These are phyloP conservation scores for Marisa cornuarietis DNA, from an alignment of 1,140 invertebrate genomes.

Conservation along the genomic window DNA sequence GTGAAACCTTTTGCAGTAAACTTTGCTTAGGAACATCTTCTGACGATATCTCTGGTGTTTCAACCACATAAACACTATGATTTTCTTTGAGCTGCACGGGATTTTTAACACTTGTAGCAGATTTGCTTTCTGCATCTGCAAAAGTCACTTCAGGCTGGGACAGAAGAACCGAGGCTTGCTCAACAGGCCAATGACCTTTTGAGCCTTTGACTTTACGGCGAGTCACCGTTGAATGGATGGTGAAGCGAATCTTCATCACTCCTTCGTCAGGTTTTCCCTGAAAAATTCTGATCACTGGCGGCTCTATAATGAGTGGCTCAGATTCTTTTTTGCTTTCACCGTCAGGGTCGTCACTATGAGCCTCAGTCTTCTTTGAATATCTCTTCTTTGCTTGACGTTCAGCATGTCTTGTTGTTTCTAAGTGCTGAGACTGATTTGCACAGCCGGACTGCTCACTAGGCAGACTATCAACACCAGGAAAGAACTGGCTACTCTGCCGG, in stretches of 20 bases:
- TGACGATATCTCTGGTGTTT: background rate
- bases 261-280: constrained; percentile 23
- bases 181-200: constrained; percentile 10
- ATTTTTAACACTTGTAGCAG: background rate
- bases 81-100: background rate
- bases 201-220: constrained; percentile 8
- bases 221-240: constrained; percentile 31
- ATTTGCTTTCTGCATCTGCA: background rate
- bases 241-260: constrained; percentile 32
- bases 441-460: background rate
- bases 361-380: constrained; percentile 1
- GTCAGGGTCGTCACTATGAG: background rate
- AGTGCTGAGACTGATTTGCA: background rate
- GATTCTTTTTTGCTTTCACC: background rate
- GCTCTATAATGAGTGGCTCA: constrained; percentile 20
- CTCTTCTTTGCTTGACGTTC: background rate
- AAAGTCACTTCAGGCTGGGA: constrained; percentile 15
- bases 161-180: constrained; percentile 18
- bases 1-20: background rate
- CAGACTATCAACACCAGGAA: background rate
- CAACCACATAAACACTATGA: background rate
- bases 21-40: background rate
- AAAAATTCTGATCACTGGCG: constrained; percentile 22
- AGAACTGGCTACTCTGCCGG: background rate
- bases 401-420: background rate